phyloP scores from a whole-genome alignment of 2,888 invertebrate genomes.

The Theretra japonica region DNA sequence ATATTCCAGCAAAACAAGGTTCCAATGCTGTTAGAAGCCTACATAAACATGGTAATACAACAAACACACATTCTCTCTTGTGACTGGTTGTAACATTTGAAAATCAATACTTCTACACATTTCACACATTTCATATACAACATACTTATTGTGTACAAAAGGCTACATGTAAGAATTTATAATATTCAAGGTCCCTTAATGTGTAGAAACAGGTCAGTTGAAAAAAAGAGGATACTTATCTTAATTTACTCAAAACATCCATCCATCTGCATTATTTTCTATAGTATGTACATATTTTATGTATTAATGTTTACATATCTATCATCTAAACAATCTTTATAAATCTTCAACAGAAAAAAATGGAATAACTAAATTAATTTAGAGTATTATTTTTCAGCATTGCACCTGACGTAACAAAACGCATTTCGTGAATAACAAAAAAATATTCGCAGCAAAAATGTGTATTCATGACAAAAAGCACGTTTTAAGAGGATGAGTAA shows the following conservation, averaged over 20 bases:
- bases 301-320: not conserved
- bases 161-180: not conserved
- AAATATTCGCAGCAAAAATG: constrained; percentile 52
- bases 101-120: constrained; percentile 18
- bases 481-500: constrained; percentile 72
- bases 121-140: not conserved
- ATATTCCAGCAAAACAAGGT: no score
- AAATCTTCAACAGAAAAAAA: not conserved
- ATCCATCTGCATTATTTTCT: not conserved
- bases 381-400: not conserved
- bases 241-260: no score
- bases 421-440: constrained; percentile 10
- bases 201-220: no score
- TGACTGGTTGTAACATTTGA: not conserved
- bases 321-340: not conserved
- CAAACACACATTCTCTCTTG: not conserved
- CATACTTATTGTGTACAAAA: not conserved
- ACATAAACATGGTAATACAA: no score
- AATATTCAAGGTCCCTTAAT: no score
- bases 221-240: no score
- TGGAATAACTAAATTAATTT: not conserved
- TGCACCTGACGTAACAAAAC: constrained; percentile 20
- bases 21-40: not conserved
- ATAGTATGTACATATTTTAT: not conserved
- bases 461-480: constrained; percentile 68